Percentiles rank a stretch among this genome's conserved stretches.
These are phyloP conservation scores for Leucophenga montana DNA, from an alignment of 2,888 invertebrate genomes.

Conservation along the genomic window DNA sequence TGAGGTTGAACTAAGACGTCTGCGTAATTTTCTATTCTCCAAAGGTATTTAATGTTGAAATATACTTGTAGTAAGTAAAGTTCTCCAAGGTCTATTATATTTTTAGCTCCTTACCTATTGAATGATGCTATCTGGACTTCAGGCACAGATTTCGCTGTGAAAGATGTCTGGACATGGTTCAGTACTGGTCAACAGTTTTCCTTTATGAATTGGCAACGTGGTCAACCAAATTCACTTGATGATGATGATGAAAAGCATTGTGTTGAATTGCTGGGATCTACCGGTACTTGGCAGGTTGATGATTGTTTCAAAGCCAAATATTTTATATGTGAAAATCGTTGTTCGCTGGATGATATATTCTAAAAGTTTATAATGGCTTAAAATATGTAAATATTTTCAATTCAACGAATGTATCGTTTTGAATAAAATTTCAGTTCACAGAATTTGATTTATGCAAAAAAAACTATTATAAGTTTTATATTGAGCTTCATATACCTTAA, in stretches of 20 bases:
- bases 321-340: conserved; percentile 46
- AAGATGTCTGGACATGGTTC: conserved; percentile 43
- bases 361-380: not conserved
- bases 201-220: conserved; percentile 38
- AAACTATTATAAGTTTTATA: not conserved
- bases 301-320: conserved; percentile 34
- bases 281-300: conserved; percentile 42
- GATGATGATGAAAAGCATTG: conserved; percentile 35
- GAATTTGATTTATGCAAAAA: no score
- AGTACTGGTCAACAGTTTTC: conserved; percentile 42
- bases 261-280: conserved; percentile 27
- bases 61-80: not conserved
- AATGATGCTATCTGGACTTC: conserved; percentile 44
- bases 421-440: no score
- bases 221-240: conserved; percentile 16
- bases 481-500: not conserved
- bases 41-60: not conserved
- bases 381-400: not conserved
- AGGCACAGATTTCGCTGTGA: conserved; percentile 42
- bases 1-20: not conserved
- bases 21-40: conserved; percentile 20
- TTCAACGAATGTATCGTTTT: no score
- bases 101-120: not conserved
- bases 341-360: not conserved
- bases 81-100: not conserved